phyloP scores from a whole-genome alignment of 1,140 invertebrate species.

The Euwallacea fornicatus region DNA sequence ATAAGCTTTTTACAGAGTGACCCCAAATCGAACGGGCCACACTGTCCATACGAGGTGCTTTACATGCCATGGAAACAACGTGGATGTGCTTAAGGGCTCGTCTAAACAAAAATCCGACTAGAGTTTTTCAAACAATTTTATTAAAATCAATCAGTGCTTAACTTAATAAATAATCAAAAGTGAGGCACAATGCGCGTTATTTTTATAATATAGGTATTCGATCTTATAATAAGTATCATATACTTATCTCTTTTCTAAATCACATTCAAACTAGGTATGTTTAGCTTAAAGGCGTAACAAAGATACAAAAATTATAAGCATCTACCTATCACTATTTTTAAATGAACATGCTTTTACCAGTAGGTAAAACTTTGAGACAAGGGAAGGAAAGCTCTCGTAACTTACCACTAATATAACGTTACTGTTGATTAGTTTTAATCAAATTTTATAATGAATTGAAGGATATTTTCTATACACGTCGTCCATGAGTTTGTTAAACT shows the following conservation, averaged over 20 bases:
- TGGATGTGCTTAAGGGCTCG: too few relatives aligned
- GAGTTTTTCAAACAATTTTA: slow-evolving; percentile 49
- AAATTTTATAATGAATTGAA: neutral
- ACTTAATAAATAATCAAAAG: slow-evolving; percentile 50
- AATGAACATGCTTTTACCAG: too few relatives aligned
- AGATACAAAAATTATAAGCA: slow-evolving; percentile 30
- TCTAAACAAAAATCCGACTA: too few relatives aligned
- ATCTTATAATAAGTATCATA: slow-evolving; percentile 22
- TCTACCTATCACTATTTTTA: slow-evolving; percentile 12
- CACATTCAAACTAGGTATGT: slow-evolving; percentile 40
- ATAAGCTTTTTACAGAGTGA: too few relatives aligned
- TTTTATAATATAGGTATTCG: slow-evolving; percentile 18
- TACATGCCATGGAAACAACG: too few relatives aligned
- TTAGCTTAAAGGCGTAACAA: slow-evolving; percentile 29
- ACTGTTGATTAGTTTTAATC: neutral
- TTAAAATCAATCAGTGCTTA: slow-evolving; percentile 53
- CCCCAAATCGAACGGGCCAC: too few relatives aligned
- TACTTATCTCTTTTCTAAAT: slow-evolving; percentile 40
- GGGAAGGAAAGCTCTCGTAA: slow-evolving; percentile 16
- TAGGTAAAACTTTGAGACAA: neutral
- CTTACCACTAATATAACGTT: neutral
- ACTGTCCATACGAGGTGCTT: too few relatives aligned
- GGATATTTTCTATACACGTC: neutral
- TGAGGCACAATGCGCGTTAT: slow-evolving; percentile 53
- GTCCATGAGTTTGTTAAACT: neutral